Evolutionary conservation across 2,113 vertebrate genomes (phyloP).

Genomic region (Lates calcarifer): DNA sequence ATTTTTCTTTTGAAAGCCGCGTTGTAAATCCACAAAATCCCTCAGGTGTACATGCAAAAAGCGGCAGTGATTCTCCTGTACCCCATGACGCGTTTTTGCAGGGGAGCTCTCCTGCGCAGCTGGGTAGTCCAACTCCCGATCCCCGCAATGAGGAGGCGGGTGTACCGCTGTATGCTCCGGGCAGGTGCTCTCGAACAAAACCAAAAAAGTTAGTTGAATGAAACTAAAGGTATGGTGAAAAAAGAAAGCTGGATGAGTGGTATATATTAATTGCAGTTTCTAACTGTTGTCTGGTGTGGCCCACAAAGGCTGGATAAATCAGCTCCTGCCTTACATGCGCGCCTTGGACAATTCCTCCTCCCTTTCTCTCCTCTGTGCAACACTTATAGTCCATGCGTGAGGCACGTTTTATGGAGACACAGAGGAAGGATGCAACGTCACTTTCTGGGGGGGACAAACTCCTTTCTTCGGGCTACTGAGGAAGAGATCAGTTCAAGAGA

Average conservation of each 20-base stretch:
- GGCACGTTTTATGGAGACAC: conserved; percentile 78
- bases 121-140: conserved; percentile 38
- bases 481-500: background rate
- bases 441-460: conserved; percentile 48
- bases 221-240: background rate
- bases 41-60: conserved; percentile 49
- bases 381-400: conserved; percentile 58
- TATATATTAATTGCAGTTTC: background rate
- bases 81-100: conserved; percentile 62
- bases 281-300: background rate
- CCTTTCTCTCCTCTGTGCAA: conserved; percentile 49
- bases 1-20: background rate
- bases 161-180: conserved; percentile 54
- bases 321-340: conserved; percentile 31
- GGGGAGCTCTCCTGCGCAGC: conserved; percentile 65
- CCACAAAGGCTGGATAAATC: conserved; percentile 32
- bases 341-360: conserved; percentile 51
- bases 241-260: background rate
- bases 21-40: conserved; percentile 34
- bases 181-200: conserved; percentile 76
- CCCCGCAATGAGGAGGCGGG: conserved; percentile 49
- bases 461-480: background rate
- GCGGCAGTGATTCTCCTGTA: conserved; percentile 33
- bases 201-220: background rate
- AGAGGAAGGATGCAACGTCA: conserved; percentile 83